A percentile compares a stretch with the other conserved stretches of the same genome.
Conservation (phyloP, 2,888 invertebrate species). For the Autographa pulchrina region DNA sequence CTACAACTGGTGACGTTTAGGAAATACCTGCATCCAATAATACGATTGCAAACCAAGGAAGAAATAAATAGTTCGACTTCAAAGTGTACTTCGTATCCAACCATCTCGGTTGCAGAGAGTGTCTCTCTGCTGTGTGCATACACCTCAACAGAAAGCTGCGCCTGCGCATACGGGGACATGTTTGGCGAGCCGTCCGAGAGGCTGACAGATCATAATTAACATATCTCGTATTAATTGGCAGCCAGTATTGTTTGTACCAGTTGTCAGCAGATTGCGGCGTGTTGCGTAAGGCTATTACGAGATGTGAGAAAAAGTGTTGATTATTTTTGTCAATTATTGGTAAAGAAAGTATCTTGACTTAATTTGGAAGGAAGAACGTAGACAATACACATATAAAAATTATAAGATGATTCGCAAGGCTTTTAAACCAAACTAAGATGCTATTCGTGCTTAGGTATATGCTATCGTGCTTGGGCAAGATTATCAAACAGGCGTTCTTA, state of each 20-base stretch:
- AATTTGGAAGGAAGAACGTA: too few relatives aligned
- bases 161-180: slow-evolving; percentile 22
- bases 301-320: neutral
- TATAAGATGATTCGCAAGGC: too few relatives aligned
- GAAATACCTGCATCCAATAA: too few relatives aligned
- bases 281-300: slow-evolving; percentile 22
- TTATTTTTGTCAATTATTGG: neutral
- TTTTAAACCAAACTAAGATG: too few relatives aligned
- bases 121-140: neutral
- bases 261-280: slow-evolving; percentile 20
- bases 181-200: slow-evolving; percentile 27
- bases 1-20: too few relatives aligned
- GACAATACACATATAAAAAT: too few relatives aligned
- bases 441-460: too few relatives aligned
- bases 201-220: slow-evolving; percentile 48
- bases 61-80: neutral
- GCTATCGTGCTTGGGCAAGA: too few relatives aligned
- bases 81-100: neutral
- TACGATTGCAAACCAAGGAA: too few relatives aligned
- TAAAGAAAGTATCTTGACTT: too few relatives aligned
- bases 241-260: slow-evolving; percentile 31
- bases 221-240: slow-evolving; percentile 44
- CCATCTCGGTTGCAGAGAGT: neutral
- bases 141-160: slow-evolving; percentile 8
- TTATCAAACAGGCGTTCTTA: too few relatives aligned